Percentiles rank a stretch among this genome's conserved stretches.
Evolutionary conservation across 2,797 vertebrate species (phyloP).

Genomic region (Momotus momota): DNA sequence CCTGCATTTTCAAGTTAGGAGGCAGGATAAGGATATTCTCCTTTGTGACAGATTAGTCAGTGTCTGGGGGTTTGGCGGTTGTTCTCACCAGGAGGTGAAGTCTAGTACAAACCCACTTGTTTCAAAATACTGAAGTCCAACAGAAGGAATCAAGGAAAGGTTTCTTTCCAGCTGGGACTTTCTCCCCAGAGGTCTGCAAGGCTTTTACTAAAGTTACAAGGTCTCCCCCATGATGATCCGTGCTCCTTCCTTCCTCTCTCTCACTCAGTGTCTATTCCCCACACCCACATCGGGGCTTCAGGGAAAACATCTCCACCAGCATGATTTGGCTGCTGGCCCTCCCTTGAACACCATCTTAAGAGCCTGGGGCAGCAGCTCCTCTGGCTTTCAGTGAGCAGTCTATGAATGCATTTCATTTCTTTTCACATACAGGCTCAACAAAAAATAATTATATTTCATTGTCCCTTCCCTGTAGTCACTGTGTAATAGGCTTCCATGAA

Average conservation of each 20-base stretch:
- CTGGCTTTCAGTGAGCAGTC: neutral
- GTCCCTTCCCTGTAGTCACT: neutral
- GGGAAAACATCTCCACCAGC: neutral
- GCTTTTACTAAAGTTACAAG: neutral
- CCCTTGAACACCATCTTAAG: neutral
- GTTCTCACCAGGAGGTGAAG: neutral
- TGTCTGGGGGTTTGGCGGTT: neutral
- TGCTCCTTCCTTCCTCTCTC: neutral
- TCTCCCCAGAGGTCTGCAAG: neutral
- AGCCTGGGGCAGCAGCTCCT: neutral
- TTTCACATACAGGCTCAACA: neutral
- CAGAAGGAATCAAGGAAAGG: neutral
- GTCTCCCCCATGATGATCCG: neutral
- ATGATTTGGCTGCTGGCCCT: neutral
- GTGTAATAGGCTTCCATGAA: accelerated
- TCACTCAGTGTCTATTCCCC: neutral
- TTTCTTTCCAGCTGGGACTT: neutral
- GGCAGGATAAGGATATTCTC: neutral
- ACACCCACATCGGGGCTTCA: accelerated
- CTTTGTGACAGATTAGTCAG: neutral
- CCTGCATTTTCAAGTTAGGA: neutral
- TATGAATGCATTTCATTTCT: neutral
- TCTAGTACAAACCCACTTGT: neutral
- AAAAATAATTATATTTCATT: neutral
- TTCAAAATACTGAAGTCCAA: neutral